Evolutionary conservation across 1,140 invertebrate genomes (phyloP), one percentile per base, ranked within the genome.

Genomic region (Leptoteleia sp.): DNA sequence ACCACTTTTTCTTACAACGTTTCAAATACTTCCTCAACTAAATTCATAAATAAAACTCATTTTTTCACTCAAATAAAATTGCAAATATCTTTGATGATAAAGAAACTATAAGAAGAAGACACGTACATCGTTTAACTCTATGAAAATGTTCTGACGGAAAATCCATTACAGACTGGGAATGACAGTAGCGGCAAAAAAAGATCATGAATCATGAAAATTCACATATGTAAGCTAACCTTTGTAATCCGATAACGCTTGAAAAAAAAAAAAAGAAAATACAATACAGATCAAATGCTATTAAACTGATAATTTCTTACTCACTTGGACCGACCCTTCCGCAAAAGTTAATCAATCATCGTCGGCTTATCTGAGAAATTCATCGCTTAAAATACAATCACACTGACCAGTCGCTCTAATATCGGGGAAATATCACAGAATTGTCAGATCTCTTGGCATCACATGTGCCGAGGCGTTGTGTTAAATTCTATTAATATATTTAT

Each of bases 171-270:
- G 22, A 6, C 22, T 25, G 1, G 13, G 27, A 38, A 47, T 68
- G 64, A 68, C 64, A 55, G 8, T 38, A 8, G 40, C n/a, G 29
- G 19, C 40, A 47, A 55, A 57, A 68, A 68, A 57, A 68, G 50
- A 45, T 2, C 9, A 7, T 68, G 64, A 68, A 4, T 68, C 64
- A 68, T 17, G 12, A n/a, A n/a, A n/a, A n/a, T n/a, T 4, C n/a
- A 54, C 42, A 35, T 15, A 1, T 17, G 12, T 33, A n/a, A n/a
- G n/a, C n/a, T 29, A 42, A 50, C 54, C 54, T 48, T 48, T 19
- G 6, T 16, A 40, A 38, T 7, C 5, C 2, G 11, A 25, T 19
- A 25, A 11, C 19, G 9, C 4, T 25, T 12, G 42, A 15, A 37
- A 1, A 37, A 37, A 37, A 37, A 37, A 37, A 15, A 4, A 7